phyloP scores from a whole-genome alignment of 2,797 vertebrate species.

The Myoxocephalus aenaeus region DNA sequence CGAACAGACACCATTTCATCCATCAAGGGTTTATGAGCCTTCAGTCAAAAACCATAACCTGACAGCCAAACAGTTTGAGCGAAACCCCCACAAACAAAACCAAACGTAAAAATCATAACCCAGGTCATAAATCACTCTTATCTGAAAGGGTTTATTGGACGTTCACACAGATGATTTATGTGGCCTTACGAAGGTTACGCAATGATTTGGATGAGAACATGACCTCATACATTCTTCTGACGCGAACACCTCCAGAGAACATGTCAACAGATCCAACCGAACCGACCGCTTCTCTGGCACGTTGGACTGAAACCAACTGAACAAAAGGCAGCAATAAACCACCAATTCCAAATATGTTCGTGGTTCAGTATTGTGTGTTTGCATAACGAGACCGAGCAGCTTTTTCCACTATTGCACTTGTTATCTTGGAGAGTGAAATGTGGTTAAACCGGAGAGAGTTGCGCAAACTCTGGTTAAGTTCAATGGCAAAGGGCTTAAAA shows the following conservation, averaged over 20 bases:
- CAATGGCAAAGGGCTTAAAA: neutral
- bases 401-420: neutral
- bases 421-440: neutral
- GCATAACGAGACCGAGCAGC: neutral
- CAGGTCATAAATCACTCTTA: neutral
- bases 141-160: too few relatives aligned
- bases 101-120: neutral
- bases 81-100: neutral
- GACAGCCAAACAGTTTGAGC: neutral
- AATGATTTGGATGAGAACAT: neutral
- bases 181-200: neutral
- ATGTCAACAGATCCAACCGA: conserved; percentile 43
- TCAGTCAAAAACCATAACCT: neutral
- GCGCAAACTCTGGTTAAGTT: neutral
- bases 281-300: conserved; percentile 30
- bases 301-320: neutral
- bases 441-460: neutral
- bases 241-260: neutral
- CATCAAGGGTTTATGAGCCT: neutral
- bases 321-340: neutral
- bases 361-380: neutral
- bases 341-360: conserved; percentile 20
- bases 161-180: neutral
- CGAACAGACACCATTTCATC: neutral
- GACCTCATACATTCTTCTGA: conserved; percentile 34